These are phyloP conservation scores for Drosophila sordidapex DNA, from an alignment of 2,888 invertebrate species.

Conservation along the genomic window DNA sequence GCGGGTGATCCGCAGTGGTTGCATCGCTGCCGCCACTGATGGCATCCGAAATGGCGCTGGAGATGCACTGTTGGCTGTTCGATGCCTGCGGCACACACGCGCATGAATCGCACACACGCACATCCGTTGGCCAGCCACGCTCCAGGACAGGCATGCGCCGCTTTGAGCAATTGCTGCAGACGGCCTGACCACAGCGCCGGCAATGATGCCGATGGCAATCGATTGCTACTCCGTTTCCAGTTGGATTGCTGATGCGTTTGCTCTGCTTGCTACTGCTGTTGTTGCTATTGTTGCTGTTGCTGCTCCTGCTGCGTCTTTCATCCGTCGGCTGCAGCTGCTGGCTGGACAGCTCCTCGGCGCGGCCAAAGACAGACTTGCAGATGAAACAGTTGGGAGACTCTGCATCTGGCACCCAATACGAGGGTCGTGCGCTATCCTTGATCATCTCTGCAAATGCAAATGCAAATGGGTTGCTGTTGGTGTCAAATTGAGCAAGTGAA, in stretches of 20 bases:
- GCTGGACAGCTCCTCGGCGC: slow-evolving; percentile 82
- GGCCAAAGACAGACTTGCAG: slow-evolving; percentile 88
- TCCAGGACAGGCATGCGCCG: slow-evolving; percentile 88
- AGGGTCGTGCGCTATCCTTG: slow-evolving; percentile 90
- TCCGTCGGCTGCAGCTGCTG: slow-evolving; percentile 14
- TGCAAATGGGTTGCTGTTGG: not conserved
- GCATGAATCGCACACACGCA: slow-evolving; percentile 91
- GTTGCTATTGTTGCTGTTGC: slow-evolving; percentile 61
- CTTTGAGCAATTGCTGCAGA: slow-evolving; percentile 87
- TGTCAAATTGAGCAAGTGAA: not conserved
- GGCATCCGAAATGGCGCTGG: slow-evolving; percentile 57
- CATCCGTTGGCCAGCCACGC: slow-evolving; percentile 90
- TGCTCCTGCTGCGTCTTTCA: not conserved
- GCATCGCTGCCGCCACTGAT: slow-evolving; percentile 34
- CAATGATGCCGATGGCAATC: slow-evolving; percentile 88
- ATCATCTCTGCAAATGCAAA: slow-evolving; percentile 86
- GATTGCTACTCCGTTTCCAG: slow-evolving; percentile 29
- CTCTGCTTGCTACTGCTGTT: slow-evolving; percentile 33
- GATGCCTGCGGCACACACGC: slow-evolving; percentile 62
- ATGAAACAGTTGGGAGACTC: slow-evolving; percentile 89
- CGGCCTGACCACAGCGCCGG: slow-evolving; percentile 89
- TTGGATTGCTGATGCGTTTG: not conserved
- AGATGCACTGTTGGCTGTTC: slow-evolving; percentile 32
- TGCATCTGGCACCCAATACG: slow-evolving; percentile 92
- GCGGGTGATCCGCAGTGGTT: not conserved